Base-by-base conservation (phyloP, 2,888 invertebrate species). In the Caenorhabditis angaria region DNA sequence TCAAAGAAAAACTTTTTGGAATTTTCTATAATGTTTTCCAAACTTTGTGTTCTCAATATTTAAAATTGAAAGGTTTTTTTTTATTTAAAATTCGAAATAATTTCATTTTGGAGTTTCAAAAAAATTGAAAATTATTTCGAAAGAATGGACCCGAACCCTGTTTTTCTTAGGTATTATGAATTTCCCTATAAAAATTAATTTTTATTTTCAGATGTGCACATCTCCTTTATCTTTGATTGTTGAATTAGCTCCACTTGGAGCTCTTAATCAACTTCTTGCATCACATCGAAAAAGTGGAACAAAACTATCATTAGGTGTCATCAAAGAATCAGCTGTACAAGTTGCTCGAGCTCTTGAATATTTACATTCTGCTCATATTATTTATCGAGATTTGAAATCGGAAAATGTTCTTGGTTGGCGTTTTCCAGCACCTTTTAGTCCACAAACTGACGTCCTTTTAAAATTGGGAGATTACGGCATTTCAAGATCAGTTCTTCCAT, bases 391-490 rank as follows among this genome's bases (percentile, higher is more conserved):
- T 69, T 66, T 86, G 63, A 94, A 99, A 90, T 61, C 61, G 0
- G 97, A 97, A 88, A 99, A 99, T 90, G 95, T 99, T 51, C 89
- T 99, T 2, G 97, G 97, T n/a, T 99, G 97, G 97, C 91, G 93
- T 78, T 92, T 97, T 90, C 97, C 97, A 0, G 90, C 91, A 25
- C 93, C 95, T 0, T 92, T 92, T 86, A 76, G 81, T 59, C 29
- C 54, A 14, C 80, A 78, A 65, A 63, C 63, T 2, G 83, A 84
- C 32, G 88, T 89, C 2, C 76, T 87, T 29, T 93, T 97, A 60
- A 97, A 96, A 88, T 91, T 99, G 4, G 97, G 97, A 0, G 99
- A 99, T 89, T 99, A 99, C 88, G 97, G 72, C 24, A 87, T 87
- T 28, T 85, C 85, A 10, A 75, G 87, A 60, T 76, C 76, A 48